phyloP scores from a whole-genome alignment of 2,888 invertebrate species.

The Lasioglossum marginatum region DNA sequence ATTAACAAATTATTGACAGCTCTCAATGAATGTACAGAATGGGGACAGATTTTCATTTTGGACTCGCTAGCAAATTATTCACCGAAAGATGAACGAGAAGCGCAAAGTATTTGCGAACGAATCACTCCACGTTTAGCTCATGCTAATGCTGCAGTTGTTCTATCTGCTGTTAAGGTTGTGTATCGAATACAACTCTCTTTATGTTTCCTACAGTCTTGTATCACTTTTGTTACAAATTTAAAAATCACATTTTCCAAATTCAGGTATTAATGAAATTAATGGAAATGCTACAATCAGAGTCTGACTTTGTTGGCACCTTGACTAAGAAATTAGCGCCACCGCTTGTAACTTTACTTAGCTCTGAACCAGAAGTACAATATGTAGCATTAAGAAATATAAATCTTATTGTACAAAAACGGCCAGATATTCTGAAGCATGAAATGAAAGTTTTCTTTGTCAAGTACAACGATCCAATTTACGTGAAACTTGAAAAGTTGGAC shows the following conservation, averaged over 20 bases:
- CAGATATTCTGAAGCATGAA: slow-evolving; percentile 99
- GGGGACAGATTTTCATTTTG: slow-evolving; percentile 99
- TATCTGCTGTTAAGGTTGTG: slow-evolving; percentile 97
- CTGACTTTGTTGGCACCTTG: slow-evolving; percentile 96
- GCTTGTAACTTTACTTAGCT: slow-evolving; percentile 97
- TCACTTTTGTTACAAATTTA: not conserved
- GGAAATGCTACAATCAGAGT: slow-evolving; percentile 97
- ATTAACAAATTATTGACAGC: slow-evolving; percentile 99
- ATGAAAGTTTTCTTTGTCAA: slow-evolving; percentile 99
- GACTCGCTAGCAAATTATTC: slow-evolving; percentile 99
- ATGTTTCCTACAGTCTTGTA: slow-evolving; percentile 12
- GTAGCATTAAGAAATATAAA: slow-evolving; percentile 99
- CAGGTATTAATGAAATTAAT: slow-evolving; percentile 97
- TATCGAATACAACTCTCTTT: slow-evolving; percentile 26
- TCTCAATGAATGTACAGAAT: slow-evolving; percentile 99
- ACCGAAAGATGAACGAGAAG: slow-evolving; percentile 98
- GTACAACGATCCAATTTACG: slow-evolving; percentile 99
- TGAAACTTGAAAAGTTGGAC: slow-evolving; percentile 98
- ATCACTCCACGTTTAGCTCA: slow-evolving; percentile 99
- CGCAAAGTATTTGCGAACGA: slow-evolving; percentile 98
- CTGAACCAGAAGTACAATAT: slow-evolving; percentile 99
- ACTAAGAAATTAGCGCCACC: slow-evolving; percentile 99
- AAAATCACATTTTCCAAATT: slow-evolving; percentile 25
- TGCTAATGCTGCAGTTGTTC: slow-evolving; percentile 99
- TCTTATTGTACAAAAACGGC: slow-evolving; percentile 99